Evolutionary conservation across 2,797 vertebrate genomes (phyloP), one percentile per base, ranked within the genome.

Genomic region (Phyllotis vaccarum): DNA sequence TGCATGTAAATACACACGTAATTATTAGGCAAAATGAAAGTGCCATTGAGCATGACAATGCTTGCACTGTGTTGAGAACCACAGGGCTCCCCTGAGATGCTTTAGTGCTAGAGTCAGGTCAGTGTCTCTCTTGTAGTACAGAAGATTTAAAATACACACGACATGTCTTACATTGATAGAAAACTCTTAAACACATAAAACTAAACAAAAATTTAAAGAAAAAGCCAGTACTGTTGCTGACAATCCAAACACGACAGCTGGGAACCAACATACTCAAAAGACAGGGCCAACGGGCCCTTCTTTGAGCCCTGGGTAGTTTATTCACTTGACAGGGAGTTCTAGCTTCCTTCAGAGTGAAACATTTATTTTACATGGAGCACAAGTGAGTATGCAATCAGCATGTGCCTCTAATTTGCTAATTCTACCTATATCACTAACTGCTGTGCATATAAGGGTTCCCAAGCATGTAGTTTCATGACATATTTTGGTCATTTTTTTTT

Each of bases 381-480:
- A 91, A 95, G 79, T 72, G 64, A 62, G 82, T 87, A 82, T 34
- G 5, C 76, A 58, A 74, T 54, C 40, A 80, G 43, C 29, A 37
- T 22, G 2, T 64, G 86, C 56, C 34, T 81, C 43, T 87, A 86
- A 94, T 37, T 66, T 87, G 74, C 9, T 62, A 91, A 87, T 81
- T 91, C 43, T 49, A 89, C 13, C 90, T n/a, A 83, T 10, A 91
- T 22, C 56, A 43, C 16, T 81, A 68, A 56, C 7, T 49, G 6
- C 6, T 54, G 12, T 58, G 54, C 31, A 52, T 13, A 1, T 29
- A 37, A 34, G 22, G 1, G 68, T 85, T 92, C 75, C 66, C 31
- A 85, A 8, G 89, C 5, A 64, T 49, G 64, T 54, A 79, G 87
- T 97, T 98, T 95, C 95, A 95, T 97, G 95, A 97, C 97, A 95